Evolutionary conservation across 2,113 vertebrate genomes (phyloP), one percentile per base, ranked within the genome.

Genomic region (Chloebia gouldiae): DNA sequence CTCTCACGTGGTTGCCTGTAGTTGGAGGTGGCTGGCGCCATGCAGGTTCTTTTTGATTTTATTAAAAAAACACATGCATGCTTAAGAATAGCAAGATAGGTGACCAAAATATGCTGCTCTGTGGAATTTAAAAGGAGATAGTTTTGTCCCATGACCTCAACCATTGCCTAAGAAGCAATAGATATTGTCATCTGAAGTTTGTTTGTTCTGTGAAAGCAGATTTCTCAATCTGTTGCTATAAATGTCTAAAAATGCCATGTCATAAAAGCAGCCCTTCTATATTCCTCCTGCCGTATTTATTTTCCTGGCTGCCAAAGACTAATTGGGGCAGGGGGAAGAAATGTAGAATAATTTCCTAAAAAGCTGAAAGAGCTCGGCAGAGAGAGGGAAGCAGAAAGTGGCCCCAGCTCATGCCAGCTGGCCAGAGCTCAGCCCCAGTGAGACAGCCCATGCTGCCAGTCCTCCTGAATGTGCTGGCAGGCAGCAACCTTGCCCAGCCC

Each of bases 301-400:
- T 71, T 47, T 28, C 15, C 23, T 37, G 35, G 45, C 75, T 89
- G 53, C 83, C 91, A 92, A 63, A 61, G 42, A 47, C 60, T 76
- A 59, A 96, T 79, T 56, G 66, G 63, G 47, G 44, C 0, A 1
- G 71, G 42, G 81, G 40, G 30, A 73, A 69, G 70, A 54, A 27
- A 72, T 76, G 79, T 5, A 35, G 86, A 92, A 86, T 92, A 65
- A 83, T 92, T 95, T 96, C 94, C 91, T 94, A 39, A 96, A 91
- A 81, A 79, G 68, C 82, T 86, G n/a, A 69, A 79, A 72, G 53
- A 79, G 60, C 42, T 92, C 23, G 2, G 44, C 35, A 17, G 70
- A 45, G 63, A 63, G 78, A 71, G 71, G 42, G 76, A 81, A 83
- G 78, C 15, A n/a, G 75, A 47, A 76, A 92, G 76, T 64, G 70